Evolutionary conservation across 1,140 invertebrate genomes (phyloP).

Genomic region (Pomphorhynchus laevis): DNA sequence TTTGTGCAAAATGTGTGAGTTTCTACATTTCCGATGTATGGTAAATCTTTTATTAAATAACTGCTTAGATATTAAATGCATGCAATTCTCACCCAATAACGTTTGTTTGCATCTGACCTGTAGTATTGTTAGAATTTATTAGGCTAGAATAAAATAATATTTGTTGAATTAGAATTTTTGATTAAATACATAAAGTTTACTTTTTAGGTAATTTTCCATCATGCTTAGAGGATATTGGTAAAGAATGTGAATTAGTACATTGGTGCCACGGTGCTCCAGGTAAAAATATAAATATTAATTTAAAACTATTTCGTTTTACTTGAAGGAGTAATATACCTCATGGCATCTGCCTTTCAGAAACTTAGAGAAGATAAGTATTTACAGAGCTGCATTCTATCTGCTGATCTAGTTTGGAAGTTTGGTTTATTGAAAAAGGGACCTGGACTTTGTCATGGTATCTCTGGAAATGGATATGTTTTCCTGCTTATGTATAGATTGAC

Average conservation of each 20-base stretch:
- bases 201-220: too few species aligned
- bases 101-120: too few species aligned
- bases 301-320: constrained; percentile 4
- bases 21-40: too few species aligned
- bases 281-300: constrained; percentile 12
- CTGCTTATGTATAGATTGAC: constrained; percentile 38
- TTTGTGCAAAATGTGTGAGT: too few species aligned
- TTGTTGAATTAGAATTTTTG: too few species aligned
- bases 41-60: too few species aligned
- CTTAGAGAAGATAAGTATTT: constrained; percentile 38
- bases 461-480: constrained; percentile 47
- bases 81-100: too few species aligned
- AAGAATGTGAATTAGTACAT: constrained; percentile 38
- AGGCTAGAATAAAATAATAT: too few species aligned
- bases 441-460: constrained; percentile 42
- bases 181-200: too few species aligned
- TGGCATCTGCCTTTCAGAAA: constrained; percentile 38
- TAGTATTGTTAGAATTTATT: too few species aligned
- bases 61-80: too few species aligned
- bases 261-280: constrained; percentile 52
- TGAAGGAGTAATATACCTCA: constrained; percentile 33
- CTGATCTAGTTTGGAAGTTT: constrained; percentile 34
- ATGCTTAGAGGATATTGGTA: too few species aligned
- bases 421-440: constrained; percentile 39
- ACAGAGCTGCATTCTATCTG: constrained; percentile 29